These are phyloP conservation scores for Phrynocephalus guinanensis DNA, from an alignment of 2,797 vertebrate species.

Conservation along the genomic window DNA sequence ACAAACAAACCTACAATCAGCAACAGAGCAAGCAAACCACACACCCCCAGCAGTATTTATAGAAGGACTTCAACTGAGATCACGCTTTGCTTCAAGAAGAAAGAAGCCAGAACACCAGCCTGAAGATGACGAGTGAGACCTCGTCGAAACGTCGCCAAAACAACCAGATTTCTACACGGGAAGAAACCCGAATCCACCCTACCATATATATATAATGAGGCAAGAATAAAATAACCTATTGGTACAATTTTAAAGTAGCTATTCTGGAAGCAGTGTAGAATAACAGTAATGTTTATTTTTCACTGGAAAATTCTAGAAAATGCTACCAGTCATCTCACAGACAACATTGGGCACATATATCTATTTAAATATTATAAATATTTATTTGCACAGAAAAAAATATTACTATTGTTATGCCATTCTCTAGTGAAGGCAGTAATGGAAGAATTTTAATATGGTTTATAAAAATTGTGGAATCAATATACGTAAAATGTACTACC, in stretches of 20 bases:
- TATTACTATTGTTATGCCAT: background rate
- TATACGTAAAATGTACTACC: background rate
- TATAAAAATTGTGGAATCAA: background rate
- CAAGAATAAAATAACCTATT: background rate
- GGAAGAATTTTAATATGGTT: background rate
- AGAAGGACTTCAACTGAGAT: too few species aligned
- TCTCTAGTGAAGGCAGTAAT: background rate
- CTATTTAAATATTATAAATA: background rate
- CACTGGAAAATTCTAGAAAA: background rate
- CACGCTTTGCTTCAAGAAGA: too few species aligned
- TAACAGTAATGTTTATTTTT: too few species aligned
- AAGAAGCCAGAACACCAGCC: too few species aligned
- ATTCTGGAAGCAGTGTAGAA: background rate
- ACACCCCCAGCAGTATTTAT: too few species aligned
- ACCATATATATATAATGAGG: too few species aligned
- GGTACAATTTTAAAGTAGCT: slow-evolving; percentile 2
- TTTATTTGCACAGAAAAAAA: background rate
- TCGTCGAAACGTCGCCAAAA: too few species aligned
- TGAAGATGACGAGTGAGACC: too few species aligned
- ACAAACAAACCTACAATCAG: too few species aligned
- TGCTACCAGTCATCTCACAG: background rate
- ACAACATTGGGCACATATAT: background rate
- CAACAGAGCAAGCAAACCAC: too few species aligned
- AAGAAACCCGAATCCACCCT: too few species aligned
- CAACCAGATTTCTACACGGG: too few species aligned